A percentile compares a stretch with the other conserved stretches of the same genome.
Evolutionary conservation across 1,140 invertebrate genomes (phyloP).

Genomic region (Brachionus asplanchnoidis): DNA sequence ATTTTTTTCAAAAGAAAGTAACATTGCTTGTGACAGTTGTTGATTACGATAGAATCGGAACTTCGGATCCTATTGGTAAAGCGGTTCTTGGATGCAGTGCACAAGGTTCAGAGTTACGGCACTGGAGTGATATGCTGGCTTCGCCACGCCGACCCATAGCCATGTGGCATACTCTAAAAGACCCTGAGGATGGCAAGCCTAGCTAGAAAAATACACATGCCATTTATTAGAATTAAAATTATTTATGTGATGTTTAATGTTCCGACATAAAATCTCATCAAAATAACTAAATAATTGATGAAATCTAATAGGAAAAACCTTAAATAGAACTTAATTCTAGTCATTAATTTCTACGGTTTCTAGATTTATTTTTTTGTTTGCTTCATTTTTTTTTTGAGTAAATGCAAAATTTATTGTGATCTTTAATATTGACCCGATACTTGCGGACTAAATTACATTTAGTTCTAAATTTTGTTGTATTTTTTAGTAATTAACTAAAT

Average conservation of each 20-base stretch:
- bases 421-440: background rate
- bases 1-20: constrained; percentile 78
- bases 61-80: constrained; percentile 96
- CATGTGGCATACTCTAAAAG: constrained; percentile 91
- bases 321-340: background rate
- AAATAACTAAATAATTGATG: background rate
- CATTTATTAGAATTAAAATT: background rate
- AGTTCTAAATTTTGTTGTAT: background rate
- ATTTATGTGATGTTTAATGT: constrained; percentile 22
- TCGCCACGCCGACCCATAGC: constrained; percentile 95
- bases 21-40: constrained; percentile 95
- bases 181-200: constrained; percentile 44
- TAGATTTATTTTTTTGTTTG: background rate
- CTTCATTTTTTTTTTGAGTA: background rate
- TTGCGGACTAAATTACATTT: background rate
- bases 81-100: constrained; percentile 93
- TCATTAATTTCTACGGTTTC: background rate
- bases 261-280: background rate
- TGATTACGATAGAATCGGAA: constrained; percentile 99
- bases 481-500: background rate
- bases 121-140: constrained; percentile 95
- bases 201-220: background rate
- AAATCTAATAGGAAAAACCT: constrained; percentile 12
- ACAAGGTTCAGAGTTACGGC: constrained; percentile 88
- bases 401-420: background rate